phyloP scores from a whole-genome alignment of 2,888 invertebrate species.

The Lapara coniferarum region DNA sequence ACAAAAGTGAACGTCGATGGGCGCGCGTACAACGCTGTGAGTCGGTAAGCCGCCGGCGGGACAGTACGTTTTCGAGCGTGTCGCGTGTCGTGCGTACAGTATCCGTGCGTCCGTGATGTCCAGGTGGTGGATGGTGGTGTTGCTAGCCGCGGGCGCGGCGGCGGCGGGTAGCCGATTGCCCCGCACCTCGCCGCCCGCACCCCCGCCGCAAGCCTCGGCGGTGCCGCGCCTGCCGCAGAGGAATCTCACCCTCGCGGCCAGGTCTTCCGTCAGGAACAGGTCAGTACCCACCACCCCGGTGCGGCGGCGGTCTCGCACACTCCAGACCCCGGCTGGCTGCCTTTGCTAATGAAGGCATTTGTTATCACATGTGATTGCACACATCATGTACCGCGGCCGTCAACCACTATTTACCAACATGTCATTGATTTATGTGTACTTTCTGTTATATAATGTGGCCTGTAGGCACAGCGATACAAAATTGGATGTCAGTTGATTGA shows the following conservation, averaged over 20 bases:
- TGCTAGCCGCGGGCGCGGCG: slow-evolving; percentile 66
- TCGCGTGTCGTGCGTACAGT: slow-evolving; percentile 62
- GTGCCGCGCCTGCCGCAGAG: slow-evolving; percentile 77
- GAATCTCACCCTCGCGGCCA: slow-evolving; percentile 75
- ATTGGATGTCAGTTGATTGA: slow-evolving; percentile 23
- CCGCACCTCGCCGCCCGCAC: slow-evolving; percentile 69
- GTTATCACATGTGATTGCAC: slow-evolving; percentile 14
- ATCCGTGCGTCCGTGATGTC: slow-evolving; percentile 63
- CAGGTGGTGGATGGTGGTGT: slow-evolving; percentile 73
- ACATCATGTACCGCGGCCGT: slow-evolving; percentile 9
- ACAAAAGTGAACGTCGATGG: slow-evolving; percentile 75
- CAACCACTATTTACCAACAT: slow-evolving; percentile 23
- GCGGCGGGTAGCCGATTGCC: slow-evolving; percentile 75
- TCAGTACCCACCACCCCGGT: slow-evolving; percentile 50
- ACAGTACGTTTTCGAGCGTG: slow-evolving; percentile 67
- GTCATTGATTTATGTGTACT: slow-evolving; percentile 26
- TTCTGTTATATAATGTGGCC: slow-evolving; percentile 27
- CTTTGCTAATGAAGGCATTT: neutral
- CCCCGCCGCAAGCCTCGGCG: slow-evolving; percentile 82
- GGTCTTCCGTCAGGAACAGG: slow-evolving; percentile 78
- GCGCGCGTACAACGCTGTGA: slow-evolving; percentile 62
- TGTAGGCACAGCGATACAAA: slow-evolving; percentile 18
- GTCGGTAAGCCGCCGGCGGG: slow-evolving; percentile 61
- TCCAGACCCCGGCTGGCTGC: neutral
- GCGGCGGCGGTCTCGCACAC: neutral